Evolutionary conservation across 1,140 invertebrate species (phyloP), one percentile per base, ranked within the genome.

Genomic region (Euwallacea fornicatus): DNA sequence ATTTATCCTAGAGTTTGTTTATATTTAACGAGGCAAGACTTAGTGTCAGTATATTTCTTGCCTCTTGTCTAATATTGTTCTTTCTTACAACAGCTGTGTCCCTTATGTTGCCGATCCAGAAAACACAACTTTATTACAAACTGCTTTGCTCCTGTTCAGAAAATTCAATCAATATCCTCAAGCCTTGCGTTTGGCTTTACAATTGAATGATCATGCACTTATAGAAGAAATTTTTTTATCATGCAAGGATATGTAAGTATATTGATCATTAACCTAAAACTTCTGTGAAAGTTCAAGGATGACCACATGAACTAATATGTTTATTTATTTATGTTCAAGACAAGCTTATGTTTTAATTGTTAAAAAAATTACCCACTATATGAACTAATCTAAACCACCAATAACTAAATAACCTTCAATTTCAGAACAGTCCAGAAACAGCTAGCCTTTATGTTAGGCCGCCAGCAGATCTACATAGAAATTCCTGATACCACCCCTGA

Each of bases 101-200:
- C 91, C 97, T 0, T 99, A 98, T 84, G 96, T 98, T 3, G 95
- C 97, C 6, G 97, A 99, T 83, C 96, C 97, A 50, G 98, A 99
- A 79, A 98, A 98, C 76, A 91, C 88, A 0, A 93, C 91, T 50
- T 87, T 99, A 6, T 83, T 99, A 50, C 90, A 91, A 78, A 93
- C 93, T 47, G 91, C 97, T 10, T 85, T 97, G 15, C 89, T 92
- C 62, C 86, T 99, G 70, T 98, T 97, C 75, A 82, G 91, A 43
- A 95, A 96, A 78, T 99, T 98, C 81, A 89, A 93, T 15, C 95
- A 98, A 79, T 93, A 93, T 81, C 94, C 98, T 0, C 93, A 98
- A 81, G 97, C 97, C 0, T 83, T 99, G 59, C 86, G 96, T 41
- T 87, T 98, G 65, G 97, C 97, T 0, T 93, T 99, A 87, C 96